These are phyloP conservation scores for Stenodera caucasica DNA, from an alignment of 2,888 invertebrate species.

Conservation along the genomic window DNA sequence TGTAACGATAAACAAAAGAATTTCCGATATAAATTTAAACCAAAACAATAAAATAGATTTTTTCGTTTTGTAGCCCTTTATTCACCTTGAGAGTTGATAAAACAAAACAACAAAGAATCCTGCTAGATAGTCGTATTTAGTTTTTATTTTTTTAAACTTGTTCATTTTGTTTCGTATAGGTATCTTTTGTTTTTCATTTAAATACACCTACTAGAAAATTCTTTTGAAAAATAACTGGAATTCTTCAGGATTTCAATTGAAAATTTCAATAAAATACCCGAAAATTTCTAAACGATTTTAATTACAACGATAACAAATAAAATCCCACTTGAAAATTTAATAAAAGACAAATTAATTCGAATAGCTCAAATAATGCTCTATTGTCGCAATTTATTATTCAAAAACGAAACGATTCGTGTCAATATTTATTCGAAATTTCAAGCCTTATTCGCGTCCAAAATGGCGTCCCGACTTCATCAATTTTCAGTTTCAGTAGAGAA, in stretches of 20 bases:
- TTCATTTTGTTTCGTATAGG: constrained; percentile 1
- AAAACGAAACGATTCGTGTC: no score
- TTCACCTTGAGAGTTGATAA: background rate
- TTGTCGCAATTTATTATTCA: no score
- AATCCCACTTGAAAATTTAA: constrained; percentile 26
- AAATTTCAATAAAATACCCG: constrained; percentile 20
- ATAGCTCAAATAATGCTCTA: no score
- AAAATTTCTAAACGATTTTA: constrained; percentile 13
- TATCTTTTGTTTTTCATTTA: background rate
- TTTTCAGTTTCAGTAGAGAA: no score
- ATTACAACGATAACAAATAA: constrained; percentile 17
- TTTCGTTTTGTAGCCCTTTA: background rate
- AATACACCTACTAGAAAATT: background rate
- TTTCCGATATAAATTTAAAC: background rate
- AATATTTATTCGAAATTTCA: no score
- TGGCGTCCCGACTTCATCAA: no score
- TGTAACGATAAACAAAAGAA: background rate
- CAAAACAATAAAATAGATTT: background rate
- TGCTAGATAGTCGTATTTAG: background rate
- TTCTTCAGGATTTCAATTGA: constrained; percentile 13
- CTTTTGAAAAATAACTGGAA: background rate
- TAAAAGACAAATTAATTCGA: constrained; percentile 29
- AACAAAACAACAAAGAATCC: background rate
- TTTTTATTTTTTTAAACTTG: background rate
- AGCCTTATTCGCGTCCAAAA: no score